Conservation (phyloP, 2,797 vertebrate species). For the Pseudotriccus pelzelni region DNA sequence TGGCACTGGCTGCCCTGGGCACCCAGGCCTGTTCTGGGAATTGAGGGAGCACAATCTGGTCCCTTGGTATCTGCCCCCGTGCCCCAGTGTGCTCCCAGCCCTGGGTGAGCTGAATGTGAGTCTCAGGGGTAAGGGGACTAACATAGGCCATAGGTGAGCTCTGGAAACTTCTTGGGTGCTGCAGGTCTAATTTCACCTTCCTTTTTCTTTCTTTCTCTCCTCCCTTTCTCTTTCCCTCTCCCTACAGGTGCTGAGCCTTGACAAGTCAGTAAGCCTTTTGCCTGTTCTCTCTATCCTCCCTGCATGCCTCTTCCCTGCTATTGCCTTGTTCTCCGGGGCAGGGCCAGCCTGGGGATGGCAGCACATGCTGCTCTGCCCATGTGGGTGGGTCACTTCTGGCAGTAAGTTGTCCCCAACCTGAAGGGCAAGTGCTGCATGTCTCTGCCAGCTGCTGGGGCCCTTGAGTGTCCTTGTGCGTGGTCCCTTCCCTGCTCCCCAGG, state of each 20-base stretch:
- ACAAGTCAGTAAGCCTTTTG: constrained; percentile 93
- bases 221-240: constrained; percentile 63
- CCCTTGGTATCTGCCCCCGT: rapidly evolving
- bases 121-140: neutral
- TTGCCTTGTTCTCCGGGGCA: neutral
- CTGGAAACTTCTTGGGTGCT: constrained; percentile 6
- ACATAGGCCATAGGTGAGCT: neutral
- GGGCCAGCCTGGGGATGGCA: neutral
- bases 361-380: rapidly evolving
- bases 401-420: neutral
- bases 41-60: neutral
- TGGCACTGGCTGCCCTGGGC: neutral
- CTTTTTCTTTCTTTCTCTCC: constrained; percentile 67
- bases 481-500: neutral
- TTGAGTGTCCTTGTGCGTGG: neutral
- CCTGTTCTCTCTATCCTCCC: constrained; percentile 58
- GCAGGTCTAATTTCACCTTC: constrained; percentile 58
- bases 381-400: neutral
- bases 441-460: neutral
- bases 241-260: constrained; percentile 88
- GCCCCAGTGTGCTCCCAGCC: neutral
- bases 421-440: neutral
- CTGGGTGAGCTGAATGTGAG: neutral
- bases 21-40: neutral
- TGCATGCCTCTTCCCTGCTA: constrained; percentile 30